Evolutionary conservation across 2,888 invertebrate species (phyloP).

Genomic region (Boloria selene): DNA sequence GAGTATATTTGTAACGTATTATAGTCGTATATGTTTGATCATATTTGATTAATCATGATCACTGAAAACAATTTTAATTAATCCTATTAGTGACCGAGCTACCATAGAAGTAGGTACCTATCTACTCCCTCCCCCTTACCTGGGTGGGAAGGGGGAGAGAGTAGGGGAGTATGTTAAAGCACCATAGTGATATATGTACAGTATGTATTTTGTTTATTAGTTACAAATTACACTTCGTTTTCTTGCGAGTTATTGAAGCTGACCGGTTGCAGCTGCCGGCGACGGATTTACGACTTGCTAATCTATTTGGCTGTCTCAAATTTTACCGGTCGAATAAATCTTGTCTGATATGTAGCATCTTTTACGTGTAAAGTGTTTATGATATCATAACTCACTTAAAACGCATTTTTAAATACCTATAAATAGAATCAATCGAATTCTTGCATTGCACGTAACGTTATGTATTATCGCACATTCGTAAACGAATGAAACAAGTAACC

Average conservation of each 20-base stretch:
- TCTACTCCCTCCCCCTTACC: too few species aligned
- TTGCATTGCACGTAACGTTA: too few species aligned
- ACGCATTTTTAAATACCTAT: neutral
- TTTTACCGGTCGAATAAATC: slow-evolving; percentile 2
- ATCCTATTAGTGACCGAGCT: too few species aligned
- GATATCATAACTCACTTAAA: neutral
- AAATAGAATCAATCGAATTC: neutral
- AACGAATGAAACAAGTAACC: too few species aligned
- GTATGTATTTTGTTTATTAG: neutral
- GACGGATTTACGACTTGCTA: slow-evolving; percentile 10
- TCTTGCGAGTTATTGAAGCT: neutral
- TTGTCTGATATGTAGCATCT: neutral
- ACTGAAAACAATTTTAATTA: too few species aligned
- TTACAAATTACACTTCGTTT: neutral
- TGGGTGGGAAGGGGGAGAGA: too few species aligned
- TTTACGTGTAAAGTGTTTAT: neutral
- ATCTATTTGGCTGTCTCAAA: neutral
- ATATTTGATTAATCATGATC: too few species aligned
- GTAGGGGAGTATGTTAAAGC: too few species aligned
- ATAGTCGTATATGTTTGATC: too few species aligned
- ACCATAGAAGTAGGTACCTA: too few species aligned
- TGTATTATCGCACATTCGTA: too few species aligned
- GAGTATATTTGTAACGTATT: too few species aligned
- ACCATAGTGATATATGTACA: neutral
- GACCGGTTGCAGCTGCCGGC: neutral